phyloP scores from a whole-genome alignment of 2,888 invertebrate species.

The Eupithecia pulchellata region DNA sequence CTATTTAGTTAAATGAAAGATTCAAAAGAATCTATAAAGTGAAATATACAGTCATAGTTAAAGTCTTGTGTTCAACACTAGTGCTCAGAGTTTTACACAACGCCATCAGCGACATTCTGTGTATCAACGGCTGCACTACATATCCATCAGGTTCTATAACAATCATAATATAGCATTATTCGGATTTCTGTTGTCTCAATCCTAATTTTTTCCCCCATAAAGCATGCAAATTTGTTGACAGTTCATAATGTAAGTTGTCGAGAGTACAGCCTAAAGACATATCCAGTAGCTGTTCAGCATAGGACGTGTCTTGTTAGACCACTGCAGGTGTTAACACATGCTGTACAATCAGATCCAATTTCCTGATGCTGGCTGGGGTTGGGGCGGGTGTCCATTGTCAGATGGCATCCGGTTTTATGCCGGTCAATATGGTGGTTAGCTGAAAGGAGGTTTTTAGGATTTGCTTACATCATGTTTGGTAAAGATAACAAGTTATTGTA shows the following conservation, averaged over 20 bases:
- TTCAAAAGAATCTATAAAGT: too few relatives aligned
- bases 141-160: too few relatives aligned
- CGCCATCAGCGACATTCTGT: too few relatives aligned
- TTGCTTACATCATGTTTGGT: neutral
- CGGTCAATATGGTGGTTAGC: neutral
- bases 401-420: slow-evolving; percentile 16
- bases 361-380: slow-evolving; percentile 55
- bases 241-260: neutral
- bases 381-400: slow-evolving; percentile 49
- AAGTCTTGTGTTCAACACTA: too few relatives aligned
- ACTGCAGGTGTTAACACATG: slow-evolving; percentile 48
- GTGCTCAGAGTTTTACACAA: too few relatives aligned
- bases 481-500: neutral
- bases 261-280: neutral
- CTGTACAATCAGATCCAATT: slow-evolving; percentile 59
- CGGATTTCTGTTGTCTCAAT: too few relatives aligned
- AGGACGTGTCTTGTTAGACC: slow-evolving; percentile 31
- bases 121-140: too few relatives aligned
- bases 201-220: too few relatives aligned
- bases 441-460: neutral
- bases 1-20: too few relatives aligned
- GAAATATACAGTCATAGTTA: too few relatives aligned
- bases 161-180: too few relatives aligned
- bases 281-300: neutral
- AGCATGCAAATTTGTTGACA: neutral